Evolutionary conservation across 2,888 invertebrate species (phyloP), one percentile per base, ranked within the genome.

Genomic region (Drosophila anomalata): DNA sequence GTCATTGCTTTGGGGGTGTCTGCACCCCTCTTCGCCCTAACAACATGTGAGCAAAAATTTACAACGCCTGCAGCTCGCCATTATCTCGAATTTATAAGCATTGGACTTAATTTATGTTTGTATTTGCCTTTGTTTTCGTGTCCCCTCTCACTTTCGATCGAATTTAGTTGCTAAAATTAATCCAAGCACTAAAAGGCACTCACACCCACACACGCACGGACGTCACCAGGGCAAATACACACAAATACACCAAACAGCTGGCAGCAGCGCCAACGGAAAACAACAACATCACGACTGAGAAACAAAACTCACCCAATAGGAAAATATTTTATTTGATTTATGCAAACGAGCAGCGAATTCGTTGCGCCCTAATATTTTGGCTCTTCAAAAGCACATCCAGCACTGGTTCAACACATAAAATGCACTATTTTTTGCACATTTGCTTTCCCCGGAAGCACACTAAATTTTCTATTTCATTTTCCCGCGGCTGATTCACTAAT

Each of bases 131-230:
- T 51, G 26, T 33, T 56, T 57, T 57, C 52, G 42, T 42, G 41
- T 36, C 31, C 29, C 24, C 33, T 22, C 69, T 78, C 87, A 86
- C 84, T 83, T 83, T 80, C 81, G 57, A 68, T 76, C 75, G 69
- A 42, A 72, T 54, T 75, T 70, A 61, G 84, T 65, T 63, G 63
- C 87, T 87, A 82, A 78, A 87, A 68, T 84, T 87, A 82, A 84
- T 54, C 51, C 58, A 39, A 61, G 55, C 46, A 51, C 63, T 60
- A 31, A 71, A 50, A 61, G 46, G 65, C 33, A 66, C 57, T 69
- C 53, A 51, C 50, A 53, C 33, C 60, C 39, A 55, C 51, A 51
- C 36, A 54, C 60, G 50, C 48, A 56, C 42, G 44, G 62, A 69
- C 62, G 70, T 70, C 70, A 70, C 61, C 51, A 71, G 44, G 54